Base-by-base conservation (phyloP, 2,888 invertebrate species). In the Andrena minutula region DNA sequence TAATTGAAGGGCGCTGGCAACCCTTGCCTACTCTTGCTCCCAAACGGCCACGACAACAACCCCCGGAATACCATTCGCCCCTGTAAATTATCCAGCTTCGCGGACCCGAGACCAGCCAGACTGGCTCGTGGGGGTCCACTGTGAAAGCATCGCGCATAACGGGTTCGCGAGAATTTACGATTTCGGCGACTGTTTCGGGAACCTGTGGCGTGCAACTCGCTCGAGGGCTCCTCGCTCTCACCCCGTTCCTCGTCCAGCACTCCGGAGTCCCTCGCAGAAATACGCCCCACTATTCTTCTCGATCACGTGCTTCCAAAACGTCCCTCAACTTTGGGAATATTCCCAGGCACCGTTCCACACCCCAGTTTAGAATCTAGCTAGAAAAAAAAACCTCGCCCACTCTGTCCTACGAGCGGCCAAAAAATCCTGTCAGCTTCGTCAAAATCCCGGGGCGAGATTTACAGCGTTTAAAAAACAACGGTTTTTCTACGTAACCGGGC, bases 131-230 rank as follows among this genome's bases (percentile, higher is more conserved):
- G 76, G 75, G 73, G 65, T 56, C 66, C 71, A 41, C 64, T 74
- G 56, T 76, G 78, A 78, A 86, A 86, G 84, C 75, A 83, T 75
- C 56, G 79, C 81, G 82, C 82, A 72, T 87, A 89, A 90, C 83
- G 86, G 86, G 85, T 86, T 89, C 51, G 78, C 83, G 86, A 86
- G 89, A 90, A 90, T 91, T 92, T 92, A 91, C 89, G 90, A 85
- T 89, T 88, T 83, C 86, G 63, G 26, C 41, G 65, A 82, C 81
- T 75, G 63, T 58, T 66, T 47, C n/a, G 53, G 41, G 32, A 68
- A 70, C 71, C 69, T 51, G 75, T 61, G 75, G 8, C 47, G 72
- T 12, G 6, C 75, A 80, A 80, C 68, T 75, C 72, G 56, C 75
- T 80, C 81, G 12, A 63, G 10, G 8, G 7, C 41, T 28, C 47